phyloP scores from a whole-genome alignment of 2,888 invertebrate genomes.

The Megamerina dolium region DNA sequence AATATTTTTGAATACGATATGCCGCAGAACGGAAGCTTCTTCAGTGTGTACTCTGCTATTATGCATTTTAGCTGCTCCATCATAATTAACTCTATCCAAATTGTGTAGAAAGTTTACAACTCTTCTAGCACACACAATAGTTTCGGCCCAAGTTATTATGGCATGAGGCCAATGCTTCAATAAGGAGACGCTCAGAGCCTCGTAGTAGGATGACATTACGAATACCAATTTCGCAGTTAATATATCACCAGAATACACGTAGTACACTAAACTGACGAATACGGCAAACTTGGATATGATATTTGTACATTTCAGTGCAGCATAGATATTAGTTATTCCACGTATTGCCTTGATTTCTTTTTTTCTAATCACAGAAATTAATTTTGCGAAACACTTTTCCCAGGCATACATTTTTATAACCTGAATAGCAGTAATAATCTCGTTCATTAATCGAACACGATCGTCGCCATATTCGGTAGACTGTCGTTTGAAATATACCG shows the following conservation, averaged over 20 bases:
- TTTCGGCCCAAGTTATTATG: conserved; percentile 70
- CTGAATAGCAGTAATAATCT: conserved; percentile 76
- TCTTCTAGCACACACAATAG: conserved; percentile 64
- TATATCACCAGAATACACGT: conserved; percentile 56
- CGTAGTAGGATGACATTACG: conserved; percentile 74
- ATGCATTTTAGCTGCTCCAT: no score
- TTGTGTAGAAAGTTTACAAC: conserved; percentile 58
- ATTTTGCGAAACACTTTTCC: conserved; percentile 70
- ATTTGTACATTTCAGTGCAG: conserved; percentile 64
- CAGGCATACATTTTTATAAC: conserved; percentile 88
- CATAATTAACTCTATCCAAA: conserved; percentile 28
- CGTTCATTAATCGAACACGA: conserved; percentile 82
- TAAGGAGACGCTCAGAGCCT: conserved; percentile 68
- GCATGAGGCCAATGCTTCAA: conserved; percentile 75
- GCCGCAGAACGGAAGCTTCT: conserved; percentile 31
- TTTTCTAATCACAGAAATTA: conserved; percentile 66
- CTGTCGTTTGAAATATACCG: conserved; percentile 58
- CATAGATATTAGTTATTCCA: conserved; percentile 61
- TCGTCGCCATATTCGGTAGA: conserved; percentile 78
- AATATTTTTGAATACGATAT: conserved; percentile 48
- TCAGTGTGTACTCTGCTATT: conserved; percentile 33
- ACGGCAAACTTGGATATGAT: conserved; percentile 74
- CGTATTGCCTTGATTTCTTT: conserved; percentile 64
- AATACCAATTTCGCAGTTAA: conserved; percentile 73
- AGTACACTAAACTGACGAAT: conserved; percentile 66